Conservation (phyloP, 2,113 vertebrate species). For the Rhinolophus ferrumequinum region DNA sequence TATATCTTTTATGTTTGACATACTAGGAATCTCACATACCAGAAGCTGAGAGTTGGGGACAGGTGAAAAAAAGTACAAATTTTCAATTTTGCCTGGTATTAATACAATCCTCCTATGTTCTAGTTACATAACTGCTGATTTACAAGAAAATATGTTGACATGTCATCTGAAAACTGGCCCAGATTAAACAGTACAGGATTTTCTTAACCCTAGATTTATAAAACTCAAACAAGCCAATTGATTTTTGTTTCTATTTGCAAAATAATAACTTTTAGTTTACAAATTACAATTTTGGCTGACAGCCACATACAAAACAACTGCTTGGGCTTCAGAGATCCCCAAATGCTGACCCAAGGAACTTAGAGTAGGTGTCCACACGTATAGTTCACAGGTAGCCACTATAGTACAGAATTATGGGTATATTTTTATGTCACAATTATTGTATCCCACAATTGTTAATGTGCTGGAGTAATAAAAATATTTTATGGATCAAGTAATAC, state of each 20-base stretch:
- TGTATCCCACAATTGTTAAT: not conserved
- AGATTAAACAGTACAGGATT: not conserved
- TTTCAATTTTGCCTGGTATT: not conserved
- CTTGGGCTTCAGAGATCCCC: not conserved
- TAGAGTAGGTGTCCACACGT: not conserved
- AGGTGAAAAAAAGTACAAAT: not conserved
- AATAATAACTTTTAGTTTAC: not conserved
- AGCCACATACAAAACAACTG: not conserved
- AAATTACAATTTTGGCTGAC: not conserved
- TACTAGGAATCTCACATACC: not conserved
- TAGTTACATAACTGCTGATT: not conserved
- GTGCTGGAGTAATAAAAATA: not conserved
- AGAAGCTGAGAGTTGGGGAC: not conserved
- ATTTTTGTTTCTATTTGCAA: not conserved
- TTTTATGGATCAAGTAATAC: not conserved
- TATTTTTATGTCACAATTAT: not conserved
- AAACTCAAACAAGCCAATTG: not conserved
- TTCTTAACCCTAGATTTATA: not conserved
- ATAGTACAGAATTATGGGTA: not conserved
- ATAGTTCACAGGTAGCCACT: not conserved
- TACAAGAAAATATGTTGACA: not conserved
- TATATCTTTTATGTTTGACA: not conserved
- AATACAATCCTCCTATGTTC: not conserved
- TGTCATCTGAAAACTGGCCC: not conserved
- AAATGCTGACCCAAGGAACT: not conserved